Conservation (phyloP, 2,888 invertebrate species). For the Mythimna loreyi region DNA sequence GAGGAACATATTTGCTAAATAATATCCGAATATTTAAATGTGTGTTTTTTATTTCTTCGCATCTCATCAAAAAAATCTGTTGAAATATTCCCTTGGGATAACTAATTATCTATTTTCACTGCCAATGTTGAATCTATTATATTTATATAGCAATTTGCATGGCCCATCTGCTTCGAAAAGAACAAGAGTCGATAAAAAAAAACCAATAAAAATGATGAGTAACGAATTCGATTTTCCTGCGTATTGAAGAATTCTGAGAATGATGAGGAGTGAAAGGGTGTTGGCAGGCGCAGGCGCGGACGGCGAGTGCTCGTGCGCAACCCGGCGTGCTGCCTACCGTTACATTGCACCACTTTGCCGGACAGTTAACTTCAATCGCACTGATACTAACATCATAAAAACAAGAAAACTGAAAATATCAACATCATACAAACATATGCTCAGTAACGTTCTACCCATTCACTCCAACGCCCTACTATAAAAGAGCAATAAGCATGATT, state of each 20-base stretch:
- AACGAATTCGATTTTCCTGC: conserved; percentile 78
- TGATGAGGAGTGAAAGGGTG: conserved; percentile 66
- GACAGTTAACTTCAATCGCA: conserved; percentile 77
- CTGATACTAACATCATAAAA: conserved; percentile 52
- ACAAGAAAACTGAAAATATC: conserved; percentile 41
- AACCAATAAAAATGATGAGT: conserved; percentile 42
- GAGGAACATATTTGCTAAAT: not conserved
- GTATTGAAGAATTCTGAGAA: conserved; percentile 74
- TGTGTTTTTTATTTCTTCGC: too few relatives aligned
- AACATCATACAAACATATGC: conserved; percentile 22
- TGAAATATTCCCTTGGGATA: too few relatives aligned
- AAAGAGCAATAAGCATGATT: conserved; percentile 65
- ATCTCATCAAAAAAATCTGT: too few relatives aligned
- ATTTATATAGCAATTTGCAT: not conserved
- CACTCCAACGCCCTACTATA: conserved; percentile 56
- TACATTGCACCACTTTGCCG: conserved; percentile 81
- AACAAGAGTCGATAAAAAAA: not conserved
- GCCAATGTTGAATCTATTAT: not conserved
- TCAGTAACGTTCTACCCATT: conserved; percentile 34
- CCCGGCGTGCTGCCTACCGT: conserved; percentile 79
- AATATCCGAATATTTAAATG: not conserved
- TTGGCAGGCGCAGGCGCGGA: conserved; percentile 52
- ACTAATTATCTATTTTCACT: too few relatives aligned
- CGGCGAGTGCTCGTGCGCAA: conserved; percentile 78
- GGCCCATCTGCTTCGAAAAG: not conserved